phyloP scores from a whole-genome alignment of 2,113 vertebrate species.

The Micromys minutus region DNA sequence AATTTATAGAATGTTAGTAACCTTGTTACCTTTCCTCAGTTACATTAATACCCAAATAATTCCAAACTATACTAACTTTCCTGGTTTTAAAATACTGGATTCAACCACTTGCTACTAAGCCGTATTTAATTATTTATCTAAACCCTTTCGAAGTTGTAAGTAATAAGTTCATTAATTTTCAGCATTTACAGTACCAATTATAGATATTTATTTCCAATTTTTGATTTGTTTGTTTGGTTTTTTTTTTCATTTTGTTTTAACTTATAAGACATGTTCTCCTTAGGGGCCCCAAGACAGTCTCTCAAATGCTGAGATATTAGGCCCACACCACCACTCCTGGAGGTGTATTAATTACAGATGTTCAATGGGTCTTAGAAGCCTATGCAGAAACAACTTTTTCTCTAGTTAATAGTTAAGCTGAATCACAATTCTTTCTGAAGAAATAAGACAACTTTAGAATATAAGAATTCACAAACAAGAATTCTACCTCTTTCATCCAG shows the following conservation, averaged over 20 bases:
- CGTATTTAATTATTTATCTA: slow-evolving; percentile 55
- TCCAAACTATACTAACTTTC: slow-evolving; percentile 73
- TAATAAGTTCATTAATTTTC: slow-evolving; percentile 56
- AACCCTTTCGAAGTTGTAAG: slow-evolving; percentile 35
- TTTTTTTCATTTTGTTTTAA: neutral
- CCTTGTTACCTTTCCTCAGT: neutral
- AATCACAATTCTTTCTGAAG: slow-evolving; percentile 36
- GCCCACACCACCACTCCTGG: neutral
- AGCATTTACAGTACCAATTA: slow-evolving; percentile 35
- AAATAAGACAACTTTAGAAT: slow-evolving; percentile 60
- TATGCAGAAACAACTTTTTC: slow-evolving; percentile 50
- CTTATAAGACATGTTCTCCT: neutral
- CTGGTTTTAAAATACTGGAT: slow-evolving; percentile 70
- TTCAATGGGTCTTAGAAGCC: slow-evolving; percentile 36
- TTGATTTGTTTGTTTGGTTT: neutral
- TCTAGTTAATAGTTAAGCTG: slow-evolving; percentile 45
- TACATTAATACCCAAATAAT: slow-evolving; percentile 60
- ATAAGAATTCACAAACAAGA: slow-evolving; percentile 37
- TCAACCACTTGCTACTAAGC: slow-evolving; percentile 66
- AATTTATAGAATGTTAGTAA: slow-evolving; percentile 61
- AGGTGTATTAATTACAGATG: slow-evolving; percentile 21
- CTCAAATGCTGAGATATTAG: neutral
- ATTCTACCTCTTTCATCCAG: slow-evolving; percentile 24
- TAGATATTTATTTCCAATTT: neutral
- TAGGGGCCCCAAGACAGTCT: neutral